Evolutionary conservation across 2,888 invertebrate species (phyloP).

Genomic region (Bruchidius siliquastri): DNA sequence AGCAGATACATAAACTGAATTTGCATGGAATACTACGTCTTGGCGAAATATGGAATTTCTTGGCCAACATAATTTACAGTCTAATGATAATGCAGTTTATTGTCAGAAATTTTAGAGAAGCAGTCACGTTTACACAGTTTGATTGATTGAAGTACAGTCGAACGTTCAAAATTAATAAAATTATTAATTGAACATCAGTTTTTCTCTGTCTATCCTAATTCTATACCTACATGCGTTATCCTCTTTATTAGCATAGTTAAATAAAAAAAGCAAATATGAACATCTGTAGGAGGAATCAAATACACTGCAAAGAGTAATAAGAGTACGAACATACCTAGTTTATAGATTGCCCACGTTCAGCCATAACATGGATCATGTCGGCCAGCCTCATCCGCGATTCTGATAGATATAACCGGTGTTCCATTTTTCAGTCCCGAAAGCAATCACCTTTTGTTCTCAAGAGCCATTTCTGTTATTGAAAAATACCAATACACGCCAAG

Average conservation of each 20-base stretch:
- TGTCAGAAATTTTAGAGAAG: background rate
- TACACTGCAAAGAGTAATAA: no score
- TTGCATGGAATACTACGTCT: background rate
- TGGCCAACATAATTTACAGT: background rate
- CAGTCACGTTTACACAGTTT: no score
- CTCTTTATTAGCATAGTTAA: no score
- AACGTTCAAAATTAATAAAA: background rate
- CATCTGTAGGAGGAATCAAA: no score
- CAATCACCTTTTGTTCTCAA: background rate
- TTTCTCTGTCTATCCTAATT: no score
- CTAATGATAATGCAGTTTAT: background rate
- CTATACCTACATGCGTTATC: no score
- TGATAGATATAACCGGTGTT: background rate
- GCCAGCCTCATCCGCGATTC: background rate
- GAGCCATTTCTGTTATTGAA: background rate
- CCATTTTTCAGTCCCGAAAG: background rate
- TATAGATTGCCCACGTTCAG: background rate
- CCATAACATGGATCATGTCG: background rate
- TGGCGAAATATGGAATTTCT: background rate
- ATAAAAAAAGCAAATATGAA: no score
- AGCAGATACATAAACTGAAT: background rate
- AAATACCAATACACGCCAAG: background rate
- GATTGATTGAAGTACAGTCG: background rate
- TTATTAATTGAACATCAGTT: no score
- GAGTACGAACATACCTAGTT: no score